These are phyloP conservation scores for Cinclus cinclus DNA, from an alignment of 2,113 vertebrate genomes.

Conservation along the genomic window DNA sequence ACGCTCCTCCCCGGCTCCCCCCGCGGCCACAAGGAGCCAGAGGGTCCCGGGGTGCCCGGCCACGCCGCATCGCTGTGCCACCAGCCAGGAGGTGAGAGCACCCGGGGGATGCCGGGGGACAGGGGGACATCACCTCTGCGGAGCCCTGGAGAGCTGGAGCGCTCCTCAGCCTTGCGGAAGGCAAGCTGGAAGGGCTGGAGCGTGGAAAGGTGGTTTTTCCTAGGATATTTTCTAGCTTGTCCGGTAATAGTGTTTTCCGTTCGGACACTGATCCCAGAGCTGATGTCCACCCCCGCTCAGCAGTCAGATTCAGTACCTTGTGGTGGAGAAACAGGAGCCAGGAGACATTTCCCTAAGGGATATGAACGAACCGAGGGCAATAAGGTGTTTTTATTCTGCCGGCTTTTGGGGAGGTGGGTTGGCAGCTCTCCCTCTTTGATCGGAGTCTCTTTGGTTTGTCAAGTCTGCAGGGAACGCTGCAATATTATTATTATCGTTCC, in stretches of 20 bases:
- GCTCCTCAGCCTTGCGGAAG: fast-evolving
- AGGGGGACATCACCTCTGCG: not conserved
- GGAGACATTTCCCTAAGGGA: not conserved
- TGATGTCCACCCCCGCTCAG: too few species aligned
- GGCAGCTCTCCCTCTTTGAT: not conserved
- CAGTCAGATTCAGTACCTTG: not conserved
- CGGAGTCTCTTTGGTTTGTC: not conserved
- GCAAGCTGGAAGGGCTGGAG: not conserved
- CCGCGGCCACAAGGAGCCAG: not conserved
- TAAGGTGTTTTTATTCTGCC: too few species aligned
- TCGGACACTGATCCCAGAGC: too few species aligned
- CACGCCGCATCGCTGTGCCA: fast-evolving
- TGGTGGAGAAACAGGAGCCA: not conserved
- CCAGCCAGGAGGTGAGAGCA: not conserved
- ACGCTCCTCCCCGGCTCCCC: not conserved
- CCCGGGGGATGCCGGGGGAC: not conserved
- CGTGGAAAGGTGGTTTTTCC: not conserved
- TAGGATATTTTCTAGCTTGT: not conserved
- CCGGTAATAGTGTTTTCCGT: not conserved
- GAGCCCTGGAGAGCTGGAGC: not conserved
- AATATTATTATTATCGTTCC: not conserved
- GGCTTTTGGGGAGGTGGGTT: not conserved
- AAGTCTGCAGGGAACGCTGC: not conserved
- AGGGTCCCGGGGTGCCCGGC: fast-evolving
- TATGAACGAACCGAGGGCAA: not conserved